Percentiles rank a stretch among this genome's conserved stretches.
These are phyloP conservation scores for Rhinella marina DNA, from an alignment of 2,797 vertebrate genomes.

Conservation along the genomic window DNA sequence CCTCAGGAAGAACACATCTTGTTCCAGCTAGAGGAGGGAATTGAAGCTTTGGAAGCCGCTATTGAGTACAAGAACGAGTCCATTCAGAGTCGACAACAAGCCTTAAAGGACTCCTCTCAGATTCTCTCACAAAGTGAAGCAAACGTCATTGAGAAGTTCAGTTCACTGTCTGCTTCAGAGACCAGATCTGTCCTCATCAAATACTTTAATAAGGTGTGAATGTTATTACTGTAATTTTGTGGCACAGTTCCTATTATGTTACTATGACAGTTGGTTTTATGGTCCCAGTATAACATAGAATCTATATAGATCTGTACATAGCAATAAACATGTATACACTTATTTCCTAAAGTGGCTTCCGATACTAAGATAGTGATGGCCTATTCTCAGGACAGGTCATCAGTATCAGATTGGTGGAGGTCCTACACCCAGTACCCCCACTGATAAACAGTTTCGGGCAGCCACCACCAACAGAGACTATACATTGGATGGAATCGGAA, in stretches of 20 bases:
- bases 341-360: no score
- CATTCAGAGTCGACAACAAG: constrained; percentile 79
- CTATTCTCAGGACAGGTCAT: no score
- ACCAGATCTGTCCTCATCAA: constrained; percentile 81
- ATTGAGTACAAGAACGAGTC: constrained; percentile 84
- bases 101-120: constrained; percentile 72
- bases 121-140: constrained; percentile 73
- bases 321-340: no score
- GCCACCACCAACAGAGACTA: no score
- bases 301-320: no score
- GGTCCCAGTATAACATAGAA: no score
- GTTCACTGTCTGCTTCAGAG: constrained; percentile 77
- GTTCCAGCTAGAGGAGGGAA: constrained; percentile 87
- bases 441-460: no score
- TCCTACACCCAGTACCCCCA: no score
- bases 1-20: constrained; percentile 83
- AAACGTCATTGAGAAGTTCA: constrained; percentile 80
- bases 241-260: background rate
- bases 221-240: background rate
- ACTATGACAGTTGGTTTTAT: background rate
- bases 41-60: constrained; percentile 86
- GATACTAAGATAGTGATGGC: no score
- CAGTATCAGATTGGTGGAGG: no score
- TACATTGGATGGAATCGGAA: no score
- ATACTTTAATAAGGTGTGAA: constrained; percentile 90